These are phyloP conservation scores for Ramphastos sulfuratus DNA, from an alignment of 2,113 vertebrate genomes.

Conservation along the genomic window DNA sequence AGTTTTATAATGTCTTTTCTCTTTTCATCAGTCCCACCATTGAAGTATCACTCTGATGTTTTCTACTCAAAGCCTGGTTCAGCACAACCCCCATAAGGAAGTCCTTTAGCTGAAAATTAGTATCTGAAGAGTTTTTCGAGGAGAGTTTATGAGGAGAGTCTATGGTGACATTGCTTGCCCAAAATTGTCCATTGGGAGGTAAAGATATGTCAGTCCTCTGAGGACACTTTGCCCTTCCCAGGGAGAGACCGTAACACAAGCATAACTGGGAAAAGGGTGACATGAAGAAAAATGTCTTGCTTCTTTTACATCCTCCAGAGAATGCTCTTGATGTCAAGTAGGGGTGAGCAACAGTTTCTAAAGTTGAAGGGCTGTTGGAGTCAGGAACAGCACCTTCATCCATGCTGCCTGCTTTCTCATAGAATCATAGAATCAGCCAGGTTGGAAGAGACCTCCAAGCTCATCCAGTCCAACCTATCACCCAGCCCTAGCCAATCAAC, in stretches of 20 bases:
- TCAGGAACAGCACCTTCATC: background rate
- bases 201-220: background rate
- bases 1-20: background rate
- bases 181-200: background rate
- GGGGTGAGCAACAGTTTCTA: background rate
- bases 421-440: no score
- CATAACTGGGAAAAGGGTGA: background rate
- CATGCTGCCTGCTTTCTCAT: background rate
- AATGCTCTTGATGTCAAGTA: background rate
- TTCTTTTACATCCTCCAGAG: background rate
- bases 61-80: background rate
- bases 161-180: background rate
- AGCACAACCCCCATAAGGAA: background rate
- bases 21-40: background rate
- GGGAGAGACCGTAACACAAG: background rate
- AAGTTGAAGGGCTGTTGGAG: accelerated
- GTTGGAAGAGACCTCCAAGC: no score
- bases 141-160: background rate
- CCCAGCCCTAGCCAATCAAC: no score
- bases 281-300: background rate
- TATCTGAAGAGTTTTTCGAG: background rate
- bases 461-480: no score
- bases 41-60: background rate
- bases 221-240: background rate
- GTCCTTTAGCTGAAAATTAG: background rate